A percentile compares a stretch with the other conserved stretches of the same genome.
These are phyloP conservation scores for Ctenopoma kingsleyae DNA, from an alignment of 2,797 vertebrate genomes.

Conservation along the genomic window DNA sequence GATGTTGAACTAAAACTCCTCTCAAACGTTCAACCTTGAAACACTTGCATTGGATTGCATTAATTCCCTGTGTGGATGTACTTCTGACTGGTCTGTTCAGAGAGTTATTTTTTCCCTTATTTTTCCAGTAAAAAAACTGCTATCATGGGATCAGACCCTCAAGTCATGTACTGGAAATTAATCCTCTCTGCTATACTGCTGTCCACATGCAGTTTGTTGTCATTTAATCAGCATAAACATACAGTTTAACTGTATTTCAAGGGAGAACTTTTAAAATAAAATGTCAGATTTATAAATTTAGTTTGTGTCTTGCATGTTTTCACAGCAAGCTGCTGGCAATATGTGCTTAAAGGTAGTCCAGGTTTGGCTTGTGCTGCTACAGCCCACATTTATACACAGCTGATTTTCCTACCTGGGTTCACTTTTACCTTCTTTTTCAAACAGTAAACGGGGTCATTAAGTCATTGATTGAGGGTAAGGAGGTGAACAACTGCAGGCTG, in stretches of 20 bases:
- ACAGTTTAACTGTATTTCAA: not conserved
- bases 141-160: not conserved
- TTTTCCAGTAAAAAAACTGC: not conserved
- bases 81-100: too few relatives aligned
- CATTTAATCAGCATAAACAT: not conserved
- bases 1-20: too few relatives aligned
- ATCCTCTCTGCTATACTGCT: not conserved
- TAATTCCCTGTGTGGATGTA: not conserved
- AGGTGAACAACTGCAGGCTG: conserved; percentile 26
- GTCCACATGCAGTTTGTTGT: not conserved
- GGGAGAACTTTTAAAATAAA: not conserved
- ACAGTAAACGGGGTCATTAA: conserved; percentile 38
- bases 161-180: not conserved
- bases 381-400: conserved; percentile 3
- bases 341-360: not conserved
- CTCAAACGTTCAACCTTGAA: too few relatives aligned
- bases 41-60: not conserved
- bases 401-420: not conserved
- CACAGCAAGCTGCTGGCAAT: not conserved
- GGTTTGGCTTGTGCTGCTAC: conserved; percentile 2
- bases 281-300: conserved; percentile 3
- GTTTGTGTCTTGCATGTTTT: not conserved
- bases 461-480: conserved; percentile 49
- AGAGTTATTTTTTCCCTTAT: not conserved
- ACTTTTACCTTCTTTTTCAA: not conserved